Conservation (phyloP, 2,113 vertebrate genomes). For the Shinisaurus crocodilurus region DNA sequence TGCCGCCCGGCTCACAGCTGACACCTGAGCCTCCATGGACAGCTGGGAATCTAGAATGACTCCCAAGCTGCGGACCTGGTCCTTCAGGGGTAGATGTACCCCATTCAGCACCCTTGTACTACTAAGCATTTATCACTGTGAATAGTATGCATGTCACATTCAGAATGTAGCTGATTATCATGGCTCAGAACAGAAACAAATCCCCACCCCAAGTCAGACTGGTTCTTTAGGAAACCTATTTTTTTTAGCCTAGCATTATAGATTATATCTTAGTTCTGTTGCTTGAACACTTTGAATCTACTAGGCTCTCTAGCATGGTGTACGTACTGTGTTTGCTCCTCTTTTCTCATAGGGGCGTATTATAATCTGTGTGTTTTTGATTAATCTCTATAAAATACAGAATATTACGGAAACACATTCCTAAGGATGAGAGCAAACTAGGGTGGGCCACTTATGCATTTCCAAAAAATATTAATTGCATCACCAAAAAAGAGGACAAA, state of each 20-base stretch:
- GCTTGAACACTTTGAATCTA: neutral
- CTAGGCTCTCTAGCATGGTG: neutral
- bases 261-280: neutral
- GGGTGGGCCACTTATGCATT: too few relatives aligned
- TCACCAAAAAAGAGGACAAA: too few relatives aligned
- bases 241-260: neutral
- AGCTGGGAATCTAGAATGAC: too few relatives aligned
- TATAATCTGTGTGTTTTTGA: neutral
- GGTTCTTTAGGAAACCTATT: neutral
- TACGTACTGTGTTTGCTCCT: neutral
- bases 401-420: neutral
- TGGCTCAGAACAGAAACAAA: neutral
- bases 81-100: too few relatives aligned
- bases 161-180: neutral
- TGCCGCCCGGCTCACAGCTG: too few relatives aligned
- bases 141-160: neutral
- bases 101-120: too few relatives aligned
- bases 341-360: neutral
- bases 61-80: too few relatives aligned
- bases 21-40: too few relatives aligned
- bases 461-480: too few relatives aligned
- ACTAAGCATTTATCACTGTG: neutral
- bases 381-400: neutral
- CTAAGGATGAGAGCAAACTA: neutral
- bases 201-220: neutral